A percentile compares a stretch with the other conserved stretches of the same genome.
Conservation (phyloP, 1,140 invertebrate genomes). For the Cydia strobilella region DNA sequence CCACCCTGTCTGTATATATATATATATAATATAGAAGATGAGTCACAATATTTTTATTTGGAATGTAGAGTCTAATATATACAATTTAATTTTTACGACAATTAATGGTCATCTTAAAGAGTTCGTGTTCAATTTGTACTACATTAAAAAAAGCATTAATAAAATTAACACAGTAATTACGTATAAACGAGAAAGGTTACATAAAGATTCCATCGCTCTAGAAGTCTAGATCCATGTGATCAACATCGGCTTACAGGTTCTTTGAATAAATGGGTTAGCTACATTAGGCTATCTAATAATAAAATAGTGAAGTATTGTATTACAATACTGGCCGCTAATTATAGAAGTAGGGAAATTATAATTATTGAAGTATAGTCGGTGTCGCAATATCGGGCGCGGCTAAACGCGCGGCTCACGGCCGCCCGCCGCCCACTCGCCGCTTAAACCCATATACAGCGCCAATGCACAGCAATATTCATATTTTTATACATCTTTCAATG, state of each 20-base stretch:
- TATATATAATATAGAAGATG: too few species aligned
- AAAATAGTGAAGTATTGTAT: neutral
- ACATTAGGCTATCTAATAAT: neutral
- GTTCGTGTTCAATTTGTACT: too few species aligned
- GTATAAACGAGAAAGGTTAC: too few species aligned
- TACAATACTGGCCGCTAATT: slow-evolving; percentile 43
- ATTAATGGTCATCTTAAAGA: too few species aligned
- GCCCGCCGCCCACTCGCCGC: slow-evolving; percentile 69
- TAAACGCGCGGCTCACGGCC: slow-evolving; percentile 72
- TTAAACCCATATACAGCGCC: slow-evolving; percentile 75
- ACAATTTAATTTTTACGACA: too few species aligned
- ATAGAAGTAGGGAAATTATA: slow-evolving; percentile 60
- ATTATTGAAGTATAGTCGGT: slow-evolving; percentile 56
- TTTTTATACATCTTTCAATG: slow-evolving; percentile 58
- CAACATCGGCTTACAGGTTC: neutral
- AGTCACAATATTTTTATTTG: too few species aligned
- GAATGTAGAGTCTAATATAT: too few species aligned
- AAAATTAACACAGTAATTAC: too few species aligned
- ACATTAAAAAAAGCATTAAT: too few species aligned
- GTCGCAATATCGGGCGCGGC: slow-evolving; percentile 64
- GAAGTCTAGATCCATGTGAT: too few species aligned
- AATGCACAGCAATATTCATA: slow-evolving; percentile 67
- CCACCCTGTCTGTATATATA: too few species aligned
- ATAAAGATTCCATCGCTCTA: too few species aligned
- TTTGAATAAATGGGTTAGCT: neutral